Conservation (phyloP, 2,797 vertebrate genomes). For the Micrastur ruficollis region DNA sequence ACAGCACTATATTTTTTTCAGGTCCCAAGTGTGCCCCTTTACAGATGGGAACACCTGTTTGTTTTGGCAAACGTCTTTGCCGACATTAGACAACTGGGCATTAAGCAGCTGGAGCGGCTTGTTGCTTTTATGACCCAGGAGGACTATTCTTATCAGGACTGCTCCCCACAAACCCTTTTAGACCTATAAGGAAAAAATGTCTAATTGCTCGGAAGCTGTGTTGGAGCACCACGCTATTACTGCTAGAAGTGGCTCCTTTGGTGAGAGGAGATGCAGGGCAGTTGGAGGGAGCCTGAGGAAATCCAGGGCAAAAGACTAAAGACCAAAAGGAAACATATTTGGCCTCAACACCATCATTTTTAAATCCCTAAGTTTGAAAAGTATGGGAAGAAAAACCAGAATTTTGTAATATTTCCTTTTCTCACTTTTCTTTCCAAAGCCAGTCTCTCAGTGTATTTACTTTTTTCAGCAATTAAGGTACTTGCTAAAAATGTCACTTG, state of each 20-base stretch:
- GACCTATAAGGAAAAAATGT: not conserved
- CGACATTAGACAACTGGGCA: conserved; percentile 22
- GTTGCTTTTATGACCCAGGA: conserved; percentile 25
- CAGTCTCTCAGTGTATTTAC: not conserved
- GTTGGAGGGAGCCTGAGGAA: not conserved
- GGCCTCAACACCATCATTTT: not conserved
- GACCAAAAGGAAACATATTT: not conserved
- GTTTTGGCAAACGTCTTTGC: conserved; percentile 13
- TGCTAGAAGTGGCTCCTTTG: not conserved
- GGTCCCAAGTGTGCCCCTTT: not conserved
- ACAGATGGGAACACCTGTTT: conserved; percentile 34
- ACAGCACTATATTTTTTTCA: not conserved
- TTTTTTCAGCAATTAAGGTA: not conserved
- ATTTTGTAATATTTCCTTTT: not conserved
- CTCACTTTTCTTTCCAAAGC: not conserved
- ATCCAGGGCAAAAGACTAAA: not conserved
- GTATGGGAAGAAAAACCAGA: not conserved
- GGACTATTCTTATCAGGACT: conserved; percentile 29
- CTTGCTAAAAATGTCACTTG: not conserved
- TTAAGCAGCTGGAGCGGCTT: not conserved
- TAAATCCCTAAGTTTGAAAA: not conserved
- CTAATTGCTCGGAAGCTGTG: not conserved
- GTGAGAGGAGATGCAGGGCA: not conserved
- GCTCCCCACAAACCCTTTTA: not conserved
- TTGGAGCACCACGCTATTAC: not conserved